Base-by-base conservation (phyloP, 2,797 vertebrate species). In the Pangasius krempfi region DNA sequence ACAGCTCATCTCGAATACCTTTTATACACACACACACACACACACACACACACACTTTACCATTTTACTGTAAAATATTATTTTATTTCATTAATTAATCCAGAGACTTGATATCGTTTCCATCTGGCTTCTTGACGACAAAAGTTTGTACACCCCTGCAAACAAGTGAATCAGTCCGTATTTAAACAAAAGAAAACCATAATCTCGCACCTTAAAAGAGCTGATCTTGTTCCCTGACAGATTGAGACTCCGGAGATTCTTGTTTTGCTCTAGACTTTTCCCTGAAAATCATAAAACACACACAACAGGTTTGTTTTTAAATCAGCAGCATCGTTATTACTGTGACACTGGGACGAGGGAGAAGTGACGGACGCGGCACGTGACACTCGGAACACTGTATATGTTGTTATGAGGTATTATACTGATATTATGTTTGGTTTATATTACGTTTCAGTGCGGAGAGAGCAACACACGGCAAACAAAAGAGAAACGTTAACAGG, bases 201-300 rank as follows among this genome's bases (percentile, higher is more conserved):
- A 72, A 52, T 56, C 22, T 86, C 70, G 50, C 84, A 94, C 97
- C 97, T 97, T 98, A 93, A 98, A 97, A 85, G 96, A 98, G 91
- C 89, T 94, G 92, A 98, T 96, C 93, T 94, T 96, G 93, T 98
- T 98, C 27, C 97, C 97, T 20, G 98, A 98, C 44, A 99, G 95
- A 94, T 98, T 98, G 90, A 98, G 94, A 94, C 90, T 95, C 93
- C 97, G 95, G 90, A 98, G 93, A 91, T 92, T 94, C 89, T 93
- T 90, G 92, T 97, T 98, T 83, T 90, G 92, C 92, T 97, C 96
- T 93, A 98, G 96, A 93, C 94, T 93, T 73, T 93, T 91, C 52
- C 95, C 96, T 96, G 86, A 66, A 90, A 88, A 91, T 50, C 56
- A 90, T 47, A 87, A 62, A 44, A 89, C 7, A 60, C 5, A 54